Percentiles rank a stretch among this genome's conserved stretches.
Conservation (phyloP, 1,140 invertebrate genomes). For the Epicauta chinensis region DNA sequence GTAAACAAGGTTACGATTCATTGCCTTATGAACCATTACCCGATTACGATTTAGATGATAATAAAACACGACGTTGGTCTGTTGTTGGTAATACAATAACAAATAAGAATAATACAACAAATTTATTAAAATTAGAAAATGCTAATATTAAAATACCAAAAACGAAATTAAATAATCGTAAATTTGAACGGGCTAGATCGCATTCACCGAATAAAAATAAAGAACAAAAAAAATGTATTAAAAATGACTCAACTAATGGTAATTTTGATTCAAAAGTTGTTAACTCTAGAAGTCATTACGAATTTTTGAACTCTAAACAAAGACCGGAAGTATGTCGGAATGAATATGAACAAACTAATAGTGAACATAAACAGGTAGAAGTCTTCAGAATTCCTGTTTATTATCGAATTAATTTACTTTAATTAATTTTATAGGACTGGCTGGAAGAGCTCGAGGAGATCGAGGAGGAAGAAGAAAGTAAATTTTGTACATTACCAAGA, state of each 20-base stretch:
- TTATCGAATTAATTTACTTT: background rate
- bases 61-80: conserved; percentile 34
- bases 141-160: conserved; percentile 39
- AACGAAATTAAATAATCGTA: conserved; percentile 31
- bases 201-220: conserved; percentile 38
- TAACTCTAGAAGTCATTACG: conserved; percentile 37
- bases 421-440: conserved; percentile 27
- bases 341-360: conserved; percentile 31
- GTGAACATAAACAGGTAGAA: conserved; percentile 33
- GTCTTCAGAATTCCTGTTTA: conserved; percentile 8
- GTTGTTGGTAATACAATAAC: conserved; percentile 30
- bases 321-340: conserved; percentile 33
- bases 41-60: conserved; percentile 35
- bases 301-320: conserved; percentile 33
- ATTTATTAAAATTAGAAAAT: conserved; percentile 25
- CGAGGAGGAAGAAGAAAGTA: conserved; percentile 42
- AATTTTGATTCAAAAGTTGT: conserved; percentile 28
- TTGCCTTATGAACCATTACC: conserved; percentile 39
- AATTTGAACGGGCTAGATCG: conserved; percentile 34
- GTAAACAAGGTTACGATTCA: conserved; percentile 31
- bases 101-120: conserved; percentile 21
- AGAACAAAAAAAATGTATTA: conserved; percentile 24
- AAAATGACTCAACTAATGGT: conserved; percentile 20
- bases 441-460: conserved; percentile 38
- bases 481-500: conserved; percentile 45